A percentile compares a stretch with the other conserved stretches of the same genome.
Evolutionary conservation across 2,797 vertebrate species (phyloP).

Genomic region (Xenops minutus): DNA sequence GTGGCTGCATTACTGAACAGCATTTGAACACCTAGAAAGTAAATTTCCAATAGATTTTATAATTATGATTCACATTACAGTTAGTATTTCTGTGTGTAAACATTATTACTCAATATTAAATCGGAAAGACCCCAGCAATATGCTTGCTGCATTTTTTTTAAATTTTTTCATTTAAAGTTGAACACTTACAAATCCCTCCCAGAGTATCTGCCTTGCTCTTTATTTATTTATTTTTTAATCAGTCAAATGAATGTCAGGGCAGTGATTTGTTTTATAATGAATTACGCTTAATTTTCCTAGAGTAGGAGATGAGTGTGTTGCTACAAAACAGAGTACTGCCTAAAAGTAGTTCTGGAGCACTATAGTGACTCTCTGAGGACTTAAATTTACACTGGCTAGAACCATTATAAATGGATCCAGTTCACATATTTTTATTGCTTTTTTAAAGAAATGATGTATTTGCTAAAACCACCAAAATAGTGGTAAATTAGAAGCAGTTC

Average conservation of each 20-base stretch:
- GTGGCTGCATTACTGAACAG: not conserved
- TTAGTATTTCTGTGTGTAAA: not conserved
- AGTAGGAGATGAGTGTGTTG: not conserved
- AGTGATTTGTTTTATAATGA: conserved; percentile 19
- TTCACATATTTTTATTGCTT: not conserved
- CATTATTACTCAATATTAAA: conserved; percentile 15
- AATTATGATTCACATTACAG: not conserved
- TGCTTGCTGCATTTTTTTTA: conserved; percentile 7
- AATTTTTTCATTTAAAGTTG: conserved; percentile 26
- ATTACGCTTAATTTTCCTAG: not conserved
- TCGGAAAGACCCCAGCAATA: not conserved
- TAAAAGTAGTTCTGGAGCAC: not conserved
- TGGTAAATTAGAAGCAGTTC: not conserved
- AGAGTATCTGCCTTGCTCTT: not conserved
- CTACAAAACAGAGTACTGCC: not conserved
- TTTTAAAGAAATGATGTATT: not conserved
- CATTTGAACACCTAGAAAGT: not conserved
- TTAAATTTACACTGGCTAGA: not conserved
- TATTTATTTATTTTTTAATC: not conserved
- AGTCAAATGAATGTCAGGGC: not conserved
- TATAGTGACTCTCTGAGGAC: not conserved
- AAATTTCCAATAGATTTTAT: not conserved
- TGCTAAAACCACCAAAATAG: not conserved
- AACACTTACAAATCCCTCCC: not conserved
- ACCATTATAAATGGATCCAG: not conserved